Base-by-base conservation (phyloP, 35 echinoderm and acorn worm species). In the Ophiothrix spiculata region DNA sequence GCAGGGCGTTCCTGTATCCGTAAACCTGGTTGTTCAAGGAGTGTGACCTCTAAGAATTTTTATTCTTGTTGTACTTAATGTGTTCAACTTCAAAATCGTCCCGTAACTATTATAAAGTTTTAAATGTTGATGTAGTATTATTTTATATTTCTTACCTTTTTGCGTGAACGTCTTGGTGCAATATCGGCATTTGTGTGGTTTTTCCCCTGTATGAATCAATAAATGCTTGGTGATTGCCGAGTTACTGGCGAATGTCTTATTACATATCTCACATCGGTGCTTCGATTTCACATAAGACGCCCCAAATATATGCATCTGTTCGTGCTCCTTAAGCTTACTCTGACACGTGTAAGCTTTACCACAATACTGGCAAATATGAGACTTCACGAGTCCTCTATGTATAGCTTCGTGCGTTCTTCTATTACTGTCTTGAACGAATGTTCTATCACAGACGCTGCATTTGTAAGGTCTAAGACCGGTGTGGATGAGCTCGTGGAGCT, bases 181-280 rank as follows among this genome's bases (percentile, higher is more conserved):
- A 35, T 86, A 81, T 39, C 90, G 54, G 80, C 95, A 98, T 1
- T 49, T 46, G 56, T 90, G 85, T 0, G 95, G 95, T 32, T 91
- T 93, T 79, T 98, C 95, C 0, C 95, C 95, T 2, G 95, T 98
- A 49, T 98, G 95, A 4, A 98, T 91, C 0, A 98, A 85, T 23
- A 90, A 77, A 56, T 98, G 95, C 77, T 15, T 15, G 4, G 6
- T 69, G 4, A 69, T 69, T 4, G 60, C 4, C 60, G 60, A 69
- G 23, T 69, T 69, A 69, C 60, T 69, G 4, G 60, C 60, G 60
- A 69, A 69, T 12, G 60, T 69, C 23, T 69, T 69, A 69, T 25
- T n/a, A 69, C 60, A 69, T 4, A 69, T 69, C 23, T 69, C 60
- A 28, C 60, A 69, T 25, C 16, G 17, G 23, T 69, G 29, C 3